A percentile compares a stretch with the other conserved stretches of the same genome.
phyloP scores from a whole-genome alignment of 2,888 invertebrate species.

The Girardia tigrina region DNA sequence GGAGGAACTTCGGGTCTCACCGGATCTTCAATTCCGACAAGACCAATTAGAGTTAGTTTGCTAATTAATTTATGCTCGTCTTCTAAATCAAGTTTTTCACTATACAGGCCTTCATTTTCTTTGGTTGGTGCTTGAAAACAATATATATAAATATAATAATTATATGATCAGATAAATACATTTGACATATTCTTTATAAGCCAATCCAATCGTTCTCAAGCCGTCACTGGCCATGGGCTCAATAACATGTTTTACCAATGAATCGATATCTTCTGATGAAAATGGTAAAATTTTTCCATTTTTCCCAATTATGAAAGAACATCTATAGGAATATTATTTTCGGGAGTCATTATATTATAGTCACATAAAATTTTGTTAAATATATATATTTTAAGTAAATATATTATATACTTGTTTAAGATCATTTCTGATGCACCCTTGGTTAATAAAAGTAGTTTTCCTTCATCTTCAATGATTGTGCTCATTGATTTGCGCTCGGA shows the following conservation, averaged over 20 bases:
- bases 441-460: slow-evolving; percentile 77
- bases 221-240: slow-evolving; percentile 97
- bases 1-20: slow-evolving; percentile 79
- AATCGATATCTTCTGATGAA: slow-evolving; percentile 62
- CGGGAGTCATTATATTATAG: no score
- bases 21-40: slow-evolving; percentile 96
- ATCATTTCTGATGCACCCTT: slow-evolving; percentile 99
- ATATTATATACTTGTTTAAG: slow-evolving; percentile 65
- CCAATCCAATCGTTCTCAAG: slow-evolving; percentile 80
- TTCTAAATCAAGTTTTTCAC: slow-evolving; percentile 35
- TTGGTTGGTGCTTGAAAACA: neutral
- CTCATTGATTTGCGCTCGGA: slow-evolving; percentile 97
- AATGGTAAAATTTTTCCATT: slow-evolving; percentile 31
- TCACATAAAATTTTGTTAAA: no score
- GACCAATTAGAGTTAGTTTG: slow-evolving; percentile 73
- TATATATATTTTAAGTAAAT: neutral
- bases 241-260: slow-evolving; percentile 73
- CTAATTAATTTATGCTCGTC: slow-evolving; percentile 32
- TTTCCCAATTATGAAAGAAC: neutral
- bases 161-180: slow-evolving; percentile 38
- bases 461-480: slow-evolving; percentile 68
- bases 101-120: neutral
- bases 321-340: no score
- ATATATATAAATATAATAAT: no score
- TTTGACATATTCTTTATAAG: slow-evolving; percentile 82